These are phyloP conservation scores for Oostethus manadensis DNA, from an alignment of 2,113 vertebrate species.

Conservation along the genomic window DNA sequence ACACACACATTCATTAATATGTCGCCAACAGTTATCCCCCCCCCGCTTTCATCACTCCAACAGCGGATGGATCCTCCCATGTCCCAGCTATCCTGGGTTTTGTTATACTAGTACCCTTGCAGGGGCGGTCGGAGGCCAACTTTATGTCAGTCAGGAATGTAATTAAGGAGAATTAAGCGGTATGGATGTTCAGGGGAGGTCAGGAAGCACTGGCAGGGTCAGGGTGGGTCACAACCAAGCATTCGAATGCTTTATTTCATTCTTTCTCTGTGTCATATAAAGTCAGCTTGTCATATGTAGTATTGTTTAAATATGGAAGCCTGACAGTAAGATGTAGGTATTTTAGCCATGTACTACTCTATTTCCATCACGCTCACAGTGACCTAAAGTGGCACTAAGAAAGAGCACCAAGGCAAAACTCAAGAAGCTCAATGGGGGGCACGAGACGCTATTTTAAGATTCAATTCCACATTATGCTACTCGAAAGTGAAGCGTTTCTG, in stretches of 20 bases:
- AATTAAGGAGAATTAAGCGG: conserved; percentile 90
- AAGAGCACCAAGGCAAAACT: too few species aligned
- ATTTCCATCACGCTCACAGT: too few species aligned
- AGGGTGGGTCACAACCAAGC: conserved; percentile 79
- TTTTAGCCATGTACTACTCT: conserved; percentile 17
- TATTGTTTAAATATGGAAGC: conserved; percentile 38
- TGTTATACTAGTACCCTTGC: conserved; percentile 72
- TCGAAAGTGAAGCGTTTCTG: too few species aligned
- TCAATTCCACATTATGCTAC: too few species aligned
- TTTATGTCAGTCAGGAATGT: conserved; percentile 90
- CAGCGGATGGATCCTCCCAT: conserved; percentile 47
- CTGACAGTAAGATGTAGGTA: conserved; percentile 35
- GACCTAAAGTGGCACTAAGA: too few species aligned
- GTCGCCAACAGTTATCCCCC: conserved; percentile 59
- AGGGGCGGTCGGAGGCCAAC: conserved; percentile 76
- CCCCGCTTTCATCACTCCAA: conserved; percentile 46
- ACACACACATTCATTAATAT: conserved; percentile 65
- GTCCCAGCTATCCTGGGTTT: conserved; percentile 39
- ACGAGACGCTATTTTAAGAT: too few species aligned
- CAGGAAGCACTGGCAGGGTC: conserved; percentile 79
- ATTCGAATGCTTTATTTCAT: conserved; percentile 67
- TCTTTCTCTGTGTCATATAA: conserved; percentile 34
- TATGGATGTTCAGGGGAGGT: conserved; percentile 79
- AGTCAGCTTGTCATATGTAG: conserved; percentile 61
- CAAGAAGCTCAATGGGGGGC: too few species aligned